Conservation (phyloP, 2,797 vertebrate genomes). For the Darevskia nairensis region DNA sequence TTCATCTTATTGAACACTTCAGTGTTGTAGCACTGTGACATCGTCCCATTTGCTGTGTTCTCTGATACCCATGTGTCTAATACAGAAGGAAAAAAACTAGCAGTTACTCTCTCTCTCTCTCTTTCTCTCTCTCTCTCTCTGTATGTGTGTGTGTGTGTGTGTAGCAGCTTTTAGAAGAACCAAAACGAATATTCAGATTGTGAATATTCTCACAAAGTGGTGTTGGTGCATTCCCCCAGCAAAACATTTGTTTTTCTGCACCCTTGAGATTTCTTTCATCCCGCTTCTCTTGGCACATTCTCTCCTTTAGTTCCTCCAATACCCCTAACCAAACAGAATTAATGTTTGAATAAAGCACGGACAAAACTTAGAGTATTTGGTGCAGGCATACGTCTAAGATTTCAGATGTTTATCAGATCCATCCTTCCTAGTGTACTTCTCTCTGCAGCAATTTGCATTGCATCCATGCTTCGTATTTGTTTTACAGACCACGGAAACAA, state of each 20-base stretch:
- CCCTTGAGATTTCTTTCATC: not conserved
- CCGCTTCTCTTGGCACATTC: not conserved
- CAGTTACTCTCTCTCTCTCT: not conserved
- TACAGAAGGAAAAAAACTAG: not conserved
- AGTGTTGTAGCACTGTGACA: not conserved
- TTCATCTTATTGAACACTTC: not conserved
- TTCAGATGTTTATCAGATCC: conserved; percentile 22
- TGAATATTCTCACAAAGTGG: not conserved
- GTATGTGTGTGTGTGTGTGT: too few species aligned
- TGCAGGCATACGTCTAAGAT: not conserved
- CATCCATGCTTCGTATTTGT: conserved; percentile 25
- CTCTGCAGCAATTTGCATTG: conserved; percentile 1
- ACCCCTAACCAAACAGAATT: not conserved
- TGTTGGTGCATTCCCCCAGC: not conserved
- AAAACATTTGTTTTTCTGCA: not conserved
- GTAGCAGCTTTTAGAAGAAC: not conserved
- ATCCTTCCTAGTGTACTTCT: not conserved
- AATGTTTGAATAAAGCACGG: not conserved
- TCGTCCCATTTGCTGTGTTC: not conserved
- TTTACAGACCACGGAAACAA: not conserved
- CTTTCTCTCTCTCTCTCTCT: too few species aligned
- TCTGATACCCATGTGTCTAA: not conserved
- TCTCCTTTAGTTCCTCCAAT: not conserved
- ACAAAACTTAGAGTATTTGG: not conserved
- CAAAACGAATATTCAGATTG: not conserved